Base-by-base conservation (phyloP, 30 jellyfish, hydroid and myxozoan species). In the Morbakka virulenta region DNA sequence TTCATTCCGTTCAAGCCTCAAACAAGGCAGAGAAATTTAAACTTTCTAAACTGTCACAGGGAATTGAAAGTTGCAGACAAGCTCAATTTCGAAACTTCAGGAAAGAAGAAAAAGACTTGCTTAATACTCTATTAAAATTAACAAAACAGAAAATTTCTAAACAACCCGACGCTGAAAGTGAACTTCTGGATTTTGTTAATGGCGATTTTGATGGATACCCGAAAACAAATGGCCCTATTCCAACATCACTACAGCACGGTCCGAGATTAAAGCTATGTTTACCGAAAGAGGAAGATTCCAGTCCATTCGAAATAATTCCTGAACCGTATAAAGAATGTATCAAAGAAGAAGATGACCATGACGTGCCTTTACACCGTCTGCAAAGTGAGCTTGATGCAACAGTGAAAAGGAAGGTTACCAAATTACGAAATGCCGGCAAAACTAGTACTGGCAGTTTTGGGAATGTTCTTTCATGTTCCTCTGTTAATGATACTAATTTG, bases 1-100 rank as follows among this genome's bases (percentile, higher is more conserved):
- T 76, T 30, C 94, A 79, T 64, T 34, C 85, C 83, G 81, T 91
- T 22, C 87, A 82, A 57, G 91, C 97, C 0, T 62, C 94, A n/a
- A 90, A 84, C 64, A 86, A 90, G 72, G 97, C 97, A 1, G 97
- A 90, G 67, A 90, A 90, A 52, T 90, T 90, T 65, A 82, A 76
- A 52, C 65, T 80, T 28, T 35, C 82, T 2, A 76, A 84, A 30
- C 84, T 83, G 4, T 71, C 95, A 47, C 87, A 76, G 68, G 97
- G 97, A 1, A 91, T 90, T 23, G 97, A 90, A 73, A 90, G 96
- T 64, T 72, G 97, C 36, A 77, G 94, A 52, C 87, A 83, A 51
- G 94, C 85, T 11, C 97, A 90, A 61, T 52, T 67, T n/a, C 71
- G 25, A 33, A 64, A 78, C 29, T 77, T 47, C 64, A 67, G 87